Percentiles rank a stretch among this genome's conserved stretches.
Evolutionary conservation across 2,113 vertebrate species (phyloP).

Genomic region (Muntiacus reevesi): DNA sequence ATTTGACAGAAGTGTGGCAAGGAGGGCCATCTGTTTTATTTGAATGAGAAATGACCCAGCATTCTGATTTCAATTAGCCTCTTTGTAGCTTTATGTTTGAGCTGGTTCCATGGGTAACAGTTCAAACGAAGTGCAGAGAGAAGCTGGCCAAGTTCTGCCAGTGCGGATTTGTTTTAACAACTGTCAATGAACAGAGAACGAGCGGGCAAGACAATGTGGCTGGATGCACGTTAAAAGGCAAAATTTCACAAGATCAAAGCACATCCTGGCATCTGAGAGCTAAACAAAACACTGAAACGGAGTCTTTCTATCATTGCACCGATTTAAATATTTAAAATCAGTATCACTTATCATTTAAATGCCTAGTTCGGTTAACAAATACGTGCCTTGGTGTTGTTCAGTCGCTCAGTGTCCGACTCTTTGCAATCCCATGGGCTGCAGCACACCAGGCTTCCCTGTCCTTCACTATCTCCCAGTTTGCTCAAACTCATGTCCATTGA

Average conservation of each 20-base stretch:
- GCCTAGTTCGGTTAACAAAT: neutral
- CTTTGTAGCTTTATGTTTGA: slow-evolving; percentile 62
- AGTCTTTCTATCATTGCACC: neutral
- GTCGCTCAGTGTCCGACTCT: neutral
- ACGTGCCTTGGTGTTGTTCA: neutral
- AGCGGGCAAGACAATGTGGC: neutral
- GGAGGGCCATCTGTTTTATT: slow-evolving; percentile 70
- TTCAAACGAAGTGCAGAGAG: slow-evolving; percentile 37
- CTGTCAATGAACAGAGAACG: neutral
- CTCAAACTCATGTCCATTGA: neutral
- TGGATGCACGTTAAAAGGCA: neutral
- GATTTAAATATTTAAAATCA: neutral
- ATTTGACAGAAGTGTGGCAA: slow-evolving; percentile 49
- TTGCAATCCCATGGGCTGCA: neutral
- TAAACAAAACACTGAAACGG: neutral
- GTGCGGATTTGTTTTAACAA: slow-evolving; percentile 62
- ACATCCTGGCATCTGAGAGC: neutral
- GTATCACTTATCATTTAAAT: neutral
- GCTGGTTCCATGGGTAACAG: slow-evolving; percentile 44
- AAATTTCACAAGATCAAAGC: neutral
- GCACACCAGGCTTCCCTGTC: neutral
- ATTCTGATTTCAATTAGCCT: slow-evolving; percentile 73
- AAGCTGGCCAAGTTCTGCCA: slow-evolving; percentile 44
- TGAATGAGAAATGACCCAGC: slow-evolving; percentile 62
- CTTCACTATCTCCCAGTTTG: neutral